A percentile compares a stretch with the other conserved stretches of the same genome.
phyloP scores from a whole-genome alignment of 2,888 invertebrate species.

The Cheilosia vulpina region DNA sequence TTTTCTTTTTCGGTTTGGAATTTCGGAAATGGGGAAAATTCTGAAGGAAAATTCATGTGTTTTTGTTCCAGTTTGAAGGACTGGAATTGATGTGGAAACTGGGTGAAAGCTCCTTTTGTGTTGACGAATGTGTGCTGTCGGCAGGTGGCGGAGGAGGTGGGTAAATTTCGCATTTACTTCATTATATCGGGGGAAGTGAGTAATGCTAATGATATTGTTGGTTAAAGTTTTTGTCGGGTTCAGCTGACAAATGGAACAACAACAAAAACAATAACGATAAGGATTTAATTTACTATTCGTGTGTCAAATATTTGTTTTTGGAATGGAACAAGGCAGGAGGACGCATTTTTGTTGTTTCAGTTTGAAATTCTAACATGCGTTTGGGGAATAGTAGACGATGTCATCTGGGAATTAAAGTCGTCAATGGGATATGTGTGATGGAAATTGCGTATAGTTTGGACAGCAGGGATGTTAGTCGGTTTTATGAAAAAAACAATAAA shows the following conservation, averaged over 20 bases:
- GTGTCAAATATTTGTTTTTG: constrained; percentile 32
- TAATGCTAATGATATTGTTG: constrained; percentile 26
- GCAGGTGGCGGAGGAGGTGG: not conserved
- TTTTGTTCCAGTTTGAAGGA: constrained; percentile 57
- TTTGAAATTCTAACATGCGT: constrained; percentile 17
- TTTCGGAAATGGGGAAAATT: constrained; percentile 38
- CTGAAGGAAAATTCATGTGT: constrained; percentile 52
- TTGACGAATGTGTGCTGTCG: constrained; percentile 30
- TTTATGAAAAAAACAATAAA: not conserved
- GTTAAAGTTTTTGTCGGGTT: constrained; percentile 32
- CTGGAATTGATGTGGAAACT: constrained; percentile 57
- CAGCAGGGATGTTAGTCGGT: constrained; percentile 44
- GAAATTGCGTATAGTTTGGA: not conserved
- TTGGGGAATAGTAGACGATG: constrained; percentile 30
- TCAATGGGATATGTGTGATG: constrained; percentile 14
- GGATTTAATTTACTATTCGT: constrained; percentile 39
- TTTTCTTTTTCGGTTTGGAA: constrained; percentile 51
- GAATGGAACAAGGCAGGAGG: constrained; percentile 22
- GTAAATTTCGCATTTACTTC: constrained; percentile 41
- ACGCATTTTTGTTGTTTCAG: not conserved
- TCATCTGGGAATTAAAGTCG: constrained; percentile 27
- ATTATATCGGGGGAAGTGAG: constrained; percentile 39
- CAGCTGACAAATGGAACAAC: constrained; percentile 35
- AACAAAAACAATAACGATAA: constrained; percentile 2
- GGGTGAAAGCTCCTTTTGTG: constrained; percentile 66